Percentiles rank a stretch among this genome's conserved stretches.
phyloP scores from a whole-genome alignment of 2,888 invertebrate genomes.

The Drosophila paranaensis region DNA sequence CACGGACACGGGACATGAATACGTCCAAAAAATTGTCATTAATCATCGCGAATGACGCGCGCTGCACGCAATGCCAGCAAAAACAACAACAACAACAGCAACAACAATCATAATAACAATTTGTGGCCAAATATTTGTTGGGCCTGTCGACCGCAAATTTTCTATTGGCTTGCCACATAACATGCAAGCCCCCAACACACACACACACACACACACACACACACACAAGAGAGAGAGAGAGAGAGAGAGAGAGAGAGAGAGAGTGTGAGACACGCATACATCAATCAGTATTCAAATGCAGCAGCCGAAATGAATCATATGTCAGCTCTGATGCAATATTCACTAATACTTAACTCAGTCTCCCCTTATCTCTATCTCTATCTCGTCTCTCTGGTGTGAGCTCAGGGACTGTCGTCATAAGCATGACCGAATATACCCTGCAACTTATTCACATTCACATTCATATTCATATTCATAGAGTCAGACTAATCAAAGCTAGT shows the following conservation, averaged over 20 bases:
- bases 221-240: too few species aligned
- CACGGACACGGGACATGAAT: slow-evolving; percentile 46
- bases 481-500: background rate
- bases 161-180: slow-evolving; percentile 40
- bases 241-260: too few species aligned
- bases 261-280: background rate
- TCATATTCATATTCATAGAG: background rate
- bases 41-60: slow-evolving; percentile 67
- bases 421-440: slow-evolving; percentile 11
- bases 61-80: slow-evolving; percentile 56
- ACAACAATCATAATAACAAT: slow-evolving; percentile 70
- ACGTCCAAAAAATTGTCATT: slow-evolving; percentile 71
- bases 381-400: background rate
- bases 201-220: background rate
- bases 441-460: background rate
- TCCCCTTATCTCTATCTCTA: background rate
- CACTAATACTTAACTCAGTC: slow-evolving; percentile 32
- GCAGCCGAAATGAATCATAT: slow-evolving; percentile 43
- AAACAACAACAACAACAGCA: slow-evolving; percentile 14
- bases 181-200: slow-evolving; percentile 2
- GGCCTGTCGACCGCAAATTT: slow-evolving; percentile 53
- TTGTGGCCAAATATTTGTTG: slow-evolving; percentile 75
- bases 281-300: slow-evolving; percentile 26
- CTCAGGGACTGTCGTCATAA: slow-evolving; percentile 39
- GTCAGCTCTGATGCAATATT: slow-evolving; percentile 48